A percentile compares a stretch with the other conserved stretches of the same genome.
Evolutionary conservation across 1,140 invertebrate genomes (phyloP).

Genomic region (Cotesia typhae): DNA sequence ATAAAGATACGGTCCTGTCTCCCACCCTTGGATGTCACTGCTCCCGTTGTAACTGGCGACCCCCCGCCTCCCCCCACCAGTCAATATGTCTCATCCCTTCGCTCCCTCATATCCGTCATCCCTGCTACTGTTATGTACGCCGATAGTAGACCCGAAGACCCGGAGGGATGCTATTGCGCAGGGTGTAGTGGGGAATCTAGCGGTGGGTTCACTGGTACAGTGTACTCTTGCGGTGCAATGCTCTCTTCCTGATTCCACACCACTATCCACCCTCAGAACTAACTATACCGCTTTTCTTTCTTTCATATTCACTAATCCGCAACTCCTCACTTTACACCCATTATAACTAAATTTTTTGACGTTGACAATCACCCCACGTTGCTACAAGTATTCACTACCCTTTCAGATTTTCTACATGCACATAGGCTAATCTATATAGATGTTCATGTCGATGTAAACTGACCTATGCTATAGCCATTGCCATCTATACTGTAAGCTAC

Average conservation of each 20-base stretch:
- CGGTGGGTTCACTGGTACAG: slow-evolving; percentile 64
- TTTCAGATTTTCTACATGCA: background rate
- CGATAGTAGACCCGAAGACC: background rate
- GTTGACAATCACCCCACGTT: background rate
- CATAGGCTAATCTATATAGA: background rate
- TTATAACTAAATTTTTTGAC: background rate
- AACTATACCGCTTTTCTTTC: too few species aligned
- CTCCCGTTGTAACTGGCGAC: background rate
- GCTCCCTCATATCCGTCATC: slow-evolving; percentile 4
- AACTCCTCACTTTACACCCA: background rate
- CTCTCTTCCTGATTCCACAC: slow-evolving; percentile 64
- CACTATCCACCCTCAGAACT: slow-evolving; percentile 32
- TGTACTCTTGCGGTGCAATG: slow-evolving; percentile 63
- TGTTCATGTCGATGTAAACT: slow-evolving; percentile 1
- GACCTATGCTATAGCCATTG: slow-evolving; percentile 27
- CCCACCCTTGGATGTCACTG: slow-evolving; percentile 14
- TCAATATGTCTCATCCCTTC: slow-evolving; percentile 6
- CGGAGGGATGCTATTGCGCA: background rate
- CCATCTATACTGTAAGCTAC: too few species aligned
- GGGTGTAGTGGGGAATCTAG: slow-evolving; percentile 45
- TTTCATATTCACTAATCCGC: background rate
- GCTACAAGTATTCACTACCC: background rate
- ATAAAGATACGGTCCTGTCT: slow-evolving; percentile 7
- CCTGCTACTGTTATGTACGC: background rate
- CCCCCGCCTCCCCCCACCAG: background rate